Evolutionary conservation across 2,888 invertebrate genomes (phyloP).

Genomic region (Brachylomia viminalis): DNA sequence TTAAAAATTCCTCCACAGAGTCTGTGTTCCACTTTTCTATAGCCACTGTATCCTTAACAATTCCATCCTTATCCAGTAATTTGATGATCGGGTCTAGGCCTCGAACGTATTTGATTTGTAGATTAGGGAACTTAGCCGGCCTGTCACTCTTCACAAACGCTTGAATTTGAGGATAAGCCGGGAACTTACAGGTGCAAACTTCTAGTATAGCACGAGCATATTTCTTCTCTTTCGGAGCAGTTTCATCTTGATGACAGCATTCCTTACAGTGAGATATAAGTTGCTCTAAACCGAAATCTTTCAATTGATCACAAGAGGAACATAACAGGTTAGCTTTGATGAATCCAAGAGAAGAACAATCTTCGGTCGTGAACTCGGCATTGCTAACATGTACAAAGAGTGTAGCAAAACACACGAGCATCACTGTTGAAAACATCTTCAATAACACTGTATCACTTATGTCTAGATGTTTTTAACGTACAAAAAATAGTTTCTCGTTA

Average conservation of each 20-base stretch:
- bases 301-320: conserved; percentile 96
- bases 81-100: conserved; percentile 98
- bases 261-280: conserved; percentile 93
- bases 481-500: neutral
- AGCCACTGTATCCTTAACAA: conserved; percentile 96
- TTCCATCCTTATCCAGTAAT: conserved; percentile 95
- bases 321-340: conserved; percentile 96
- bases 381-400: conserved; percentile 60
- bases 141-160: conserved; percentile 99
- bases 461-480: neutral
- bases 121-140: conserved; percentile 96
- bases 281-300: conserved; percentile 93
- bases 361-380: conserved; percentile 93
- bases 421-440: conserved; percentile 36
- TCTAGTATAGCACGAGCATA: conserved; percentile 98
- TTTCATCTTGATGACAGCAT: conserved; percentile 95
- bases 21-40: conserved; percentile 99
- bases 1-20: conserved; percentile 98
- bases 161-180: conserved; percentile 99
- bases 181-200: conserved; percentile 99
- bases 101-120: conserved; percentile 97
- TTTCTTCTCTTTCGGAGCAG: conserved; percentile 92
- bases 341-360: conserved; percentile 96
- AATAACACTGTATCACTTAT: conserved; percentile 22
- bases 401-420: conserved; percentile 53